A percentile compares a stretch with the other conserved stretches of the same genome.
phyloP scores from a whole-genome alignment of 2,888 invertebrate species.

The Eulithis testata region DNA sequence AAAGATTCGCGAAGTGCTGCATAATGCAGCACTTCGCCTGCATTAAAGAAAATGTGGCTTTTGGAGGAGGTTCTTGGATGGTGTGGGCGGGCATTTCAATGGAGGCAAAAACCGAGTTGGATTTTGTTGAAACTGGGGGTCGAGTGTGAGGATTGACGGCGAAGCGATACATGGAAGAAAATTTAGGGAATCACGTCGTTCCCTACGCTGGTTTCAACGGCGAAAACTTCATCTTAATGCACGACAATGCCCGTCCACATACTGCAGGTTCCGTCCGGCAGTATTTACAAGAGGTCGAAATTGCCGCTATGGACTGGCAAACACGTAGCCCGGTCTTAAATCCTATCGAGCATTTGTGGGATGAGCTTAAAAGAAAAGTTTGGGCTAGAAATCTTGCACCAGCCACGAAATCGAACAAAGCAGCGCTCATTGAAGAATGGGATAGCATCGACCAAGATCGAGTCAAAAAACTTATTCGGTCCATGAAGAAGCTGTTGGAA shows the following conservation, averaged over 20 bases:
- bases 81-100: not conserved
- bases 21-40: no score
- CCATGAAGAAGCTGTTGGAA: no score
- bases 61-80: not conserved
- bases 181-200: constrained; percentile 1
- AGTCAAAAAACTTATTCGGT: no score
- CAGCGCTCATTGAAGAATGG: not conserved
- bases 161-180: constrained; percentile 2
- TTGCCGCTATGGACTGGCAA: no score
- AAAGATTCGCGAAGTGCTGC: not conserved
- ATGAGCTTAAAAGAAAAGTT: not conserved
- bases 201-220: constrained; percentile 3
- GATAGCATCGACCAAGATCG: no score
- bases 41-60: not conserved
- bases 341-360: not conserved
- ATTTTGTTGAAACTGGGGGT: not conserved
- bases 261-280: constrained; percentile 2
- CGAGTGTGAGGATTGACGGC: not conserved
- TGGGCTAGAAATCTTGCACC: not conserved
- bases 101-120: no score
- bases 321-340: not conserved
- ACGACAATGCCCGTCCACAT: constrained; percentile 2
- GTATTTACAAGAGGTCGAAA: constrained; percentile 4
- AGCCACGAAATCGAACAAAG: no score
- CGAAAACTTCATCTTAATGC: not conserved